Evolutionary conservation across 2,888 invertebrate genomes (phyloP), one percentile per base, ranked within the genome.

Genomic region (Noctua janthe): DNA sequence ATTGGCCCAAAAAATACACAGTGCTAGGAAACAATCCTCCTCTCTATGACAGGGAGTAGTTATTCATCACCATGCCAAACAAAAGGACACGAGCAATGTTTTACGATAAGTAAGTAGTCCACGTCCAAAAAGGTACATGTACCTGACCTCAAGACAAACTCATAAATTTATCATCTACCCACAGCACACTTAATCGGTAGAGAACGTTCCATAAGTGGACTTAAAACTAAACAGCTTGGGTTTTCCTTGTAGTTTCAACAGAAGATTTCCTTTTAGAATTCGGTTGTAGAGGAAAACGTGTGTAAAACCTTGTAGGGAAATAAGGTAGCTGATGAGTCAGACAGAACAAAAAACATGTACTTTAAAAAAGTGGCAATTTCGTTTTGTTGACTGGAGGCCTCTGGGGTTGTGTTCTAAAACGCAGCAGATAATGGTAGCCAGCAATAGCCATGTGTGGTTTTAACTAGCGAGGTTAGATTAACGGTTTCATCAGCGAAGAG

Each of bases 101-200:
- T 69, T 66, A 66, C 70, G 64, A 39, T 74, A 80, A 86, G 69
- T 74, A 84, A 87, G 75, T 87, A 84, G 78, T 71, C n/a, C 73
- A 76, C 59, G 47, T 47, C 67, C 20, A 64, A 75, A 66, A 78
- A 51, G 81, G 74, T 81, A 87, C 64, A n/a, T 43, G 67, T 77
- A 74, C 70, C 56, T 81, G 84, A 85, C 76, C 81, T 75, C 71
- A 77, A 84, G 76, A 70, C 62, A 35, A 51, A 66, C 66, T 75
- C 49, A 54, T 78, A 81, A 73, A 88, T 81, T 83, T 83, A 81
- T 83, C 86, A 85, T 81, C 86, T 67, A 29, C 88, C 89, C 88
- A 88, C 88, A 85, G 74, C 64, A 23, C 67, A 76, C 78, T 86
- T 80, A 78, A 85, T 86, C 81, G 59, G 80, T 79, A 77, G 56